Percentiles rank a stretch among this genome's conserved stretches.
These are phyloP conservation scores for Sebastes melanostomus DNA, from an alignment of 2,797 vertebrate genomes.

Conservation along the genomic window DNA sequence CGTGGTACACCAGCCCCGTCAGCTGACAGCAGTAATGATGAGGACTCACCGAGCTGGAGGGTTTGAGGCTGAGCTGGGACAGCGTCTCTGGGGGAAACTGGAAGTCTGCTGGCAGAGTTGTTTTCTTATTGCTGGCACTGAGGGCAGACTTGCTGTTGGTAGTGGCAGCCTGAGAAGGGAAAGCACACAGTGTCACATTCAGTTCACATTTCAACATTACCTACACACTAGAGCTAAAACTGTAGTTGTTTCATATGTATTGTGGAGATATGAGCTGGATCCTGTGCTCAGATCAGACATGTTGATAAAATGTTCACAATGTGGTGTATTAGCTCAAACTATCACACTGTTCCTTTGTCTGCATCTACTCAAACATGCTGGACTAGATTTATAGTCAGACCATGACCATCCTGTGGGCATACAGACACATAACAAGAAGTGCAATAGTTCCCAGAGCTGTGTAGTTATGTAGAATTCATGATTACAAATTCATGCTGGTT, in stretches of 20 bases:
- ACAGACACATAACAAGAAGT: neutral
- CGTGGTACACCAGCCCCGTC: neutral
- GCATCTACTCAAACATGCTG: too few relatives aligned
- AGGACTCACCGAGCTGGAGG: conserved; percentile 83
- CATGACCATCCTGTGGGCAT: too few relatives aligned
- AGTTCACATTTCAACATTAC: neutral
- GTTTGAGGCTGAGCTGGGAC: conserved; percentile 88
- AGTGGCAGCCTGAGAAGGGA: conserved; percentile 83
- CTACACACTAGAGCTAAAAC: neutral
- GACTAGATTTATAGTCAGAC: too few relatives aligned
- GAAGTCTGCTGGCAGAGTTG: conserved; percentile 90
- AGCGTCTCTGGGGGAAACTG: conserved; percentile 85
- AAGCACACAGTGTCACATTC: neutral
- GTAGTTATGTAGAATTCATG: neutral
- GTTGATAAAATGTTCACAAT: too few relatives aligned
- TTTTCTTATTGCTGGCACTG: conserved; percentile 83
- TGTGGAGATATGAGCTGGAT: neutral
- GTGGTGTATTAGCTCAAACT: too few relatives aligned
- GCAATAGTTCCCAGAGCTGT: neutral
- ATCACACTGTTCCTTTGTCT: too few relatives aligned
- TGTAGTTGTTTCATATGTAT: neutral
- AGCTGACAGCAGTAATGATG: neutral
- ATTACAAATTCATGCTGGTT: neutral
- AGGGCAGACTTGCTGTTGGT: conserved; percentile 86
- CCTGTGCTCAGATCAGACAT: neutral